Evolutionary conservation across 2,888 invertebrate species (phyloP), one percentile per base, ranked within the genome.

Genomic region (Sturmia bella): DNA sequence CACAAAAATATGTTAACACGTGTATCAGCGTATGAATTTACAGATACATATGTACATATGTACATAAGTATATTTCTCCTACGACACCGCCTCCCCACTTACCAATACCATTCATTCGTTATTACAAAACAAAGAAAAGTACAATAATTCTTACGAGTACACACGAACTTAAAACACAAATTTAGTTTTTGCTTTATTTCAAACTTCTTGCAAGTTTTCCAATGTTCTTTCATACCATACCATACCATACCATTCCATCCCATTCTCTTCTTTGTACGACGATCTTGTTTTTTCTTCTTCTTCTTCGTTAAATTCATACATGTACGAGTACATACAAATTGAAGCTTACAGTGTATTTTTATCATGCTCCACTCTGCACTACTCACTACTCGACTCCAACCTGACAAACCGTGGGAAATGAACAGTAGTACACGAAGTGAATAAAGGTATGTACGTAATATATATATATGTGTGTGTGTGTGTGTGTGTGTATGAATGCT

Each of bases 371-470:
- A 61, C 59, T 24, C 52, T 75, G 68, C 74, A 50, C 74, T 43
- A 43, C 75, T 50, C 77, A n/a, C 68, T 32, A 19, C 64, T 61
- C 80, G 52, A 61, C 79, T 75, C 72, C 61, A 82, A 82, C 82
- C 82, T 82, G 81, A 82, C 82, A 82, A 74, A 89, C 89, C 89
- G 89, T 90, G 89, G 89, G 89, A 90, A 90, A 89, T 89, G 89
- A 88, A 89, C 89, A 90, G 89, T 90, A 89, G 89, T 76, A 84
- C 32, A 57, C 59, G 15, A 77, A 76, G 59, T 70, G 66, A 81
- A 72, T 79, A 59, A 61, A 81, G 78, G 80, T 32, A 27, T 6
- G 3, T 6, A 27, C 27, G 3, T n/a, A n/a, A n/a, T n/a, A n/a
- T n/a, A n/a, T n/a, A n/a, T n/a, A n/a, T 6, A 6, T 27, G 9